These are phyloP conservation scores for Scophthalmus maximus DNA, from an alignment of 2,113 vertebrate genomes.

Conservation along the genomic window DNA sequence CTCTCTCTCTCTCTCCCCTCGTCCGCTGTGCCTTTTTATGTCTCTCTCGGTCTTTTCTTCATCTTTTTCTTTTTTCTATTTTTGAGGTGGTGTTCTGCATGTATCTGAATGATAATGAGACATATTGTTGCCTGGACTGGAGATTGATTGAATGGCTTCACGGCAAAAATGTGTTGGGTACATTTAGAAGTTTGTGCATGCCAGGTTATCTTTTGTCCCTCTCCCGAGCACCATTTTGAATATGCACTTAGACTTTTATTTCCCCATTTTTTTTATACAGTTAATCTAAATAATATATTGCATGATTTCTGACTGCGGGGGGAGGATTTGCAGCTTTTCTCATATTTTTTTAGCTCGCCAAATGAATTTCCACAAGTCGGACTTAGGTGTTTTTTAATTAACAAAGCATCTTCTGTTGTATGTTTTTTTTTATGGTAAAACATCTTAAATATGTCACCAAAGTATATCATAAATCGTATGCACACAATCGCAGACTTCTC, in stretches of 20 bases:
- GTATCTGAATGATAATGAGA: conserved; percentile 74
- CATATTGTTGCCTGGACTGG: conserved; percentile 59
- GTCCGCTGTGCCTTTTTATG: conserved; percentile 73
- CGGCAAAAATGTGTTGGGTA: conserved; percentile 44
- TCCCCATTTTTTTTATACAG: conserved; percentile 2
- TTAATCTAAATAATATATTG: conserved; percentile 14
- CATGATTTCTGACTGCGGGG: conserved; percentile 6
- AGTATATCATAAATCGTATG: background rate
- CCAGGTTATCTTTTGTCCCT: conserved; percentile 40
- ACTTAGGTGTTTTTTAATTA: background rate
- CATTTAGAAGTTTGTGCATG: conserved; percentile 51
- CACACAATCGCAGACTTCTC: background rate
- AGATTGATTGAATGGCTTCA: conserved; percentile 68
- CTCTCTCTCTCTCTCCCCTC: conserved; percentile 55
- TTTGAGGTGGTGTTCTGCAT: conserved; percentile 68
- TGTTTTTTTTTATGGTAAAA: background rate
- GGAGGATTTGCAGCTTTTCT: conserved; percentile 26
- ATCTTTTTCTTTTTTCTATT: too few relatives aligned
- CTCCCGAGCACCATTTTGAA: conserved; percentile 42
- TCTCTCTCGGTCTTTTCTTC: conserved; percentile 33
- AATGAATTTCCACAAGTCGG: background rate
- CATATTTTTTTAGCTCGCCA: conserved; percentile 6
- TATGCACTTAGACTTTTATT: background rate
- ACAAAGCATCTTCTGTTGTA: background rate
- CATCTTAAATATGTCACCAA: background rate